Percentiles rank a stretch among this genome's conserved stretches.
Conservation (phyloP, 1,140 invertebrate genomes). For the Hycleus phaleratus region DNA sequence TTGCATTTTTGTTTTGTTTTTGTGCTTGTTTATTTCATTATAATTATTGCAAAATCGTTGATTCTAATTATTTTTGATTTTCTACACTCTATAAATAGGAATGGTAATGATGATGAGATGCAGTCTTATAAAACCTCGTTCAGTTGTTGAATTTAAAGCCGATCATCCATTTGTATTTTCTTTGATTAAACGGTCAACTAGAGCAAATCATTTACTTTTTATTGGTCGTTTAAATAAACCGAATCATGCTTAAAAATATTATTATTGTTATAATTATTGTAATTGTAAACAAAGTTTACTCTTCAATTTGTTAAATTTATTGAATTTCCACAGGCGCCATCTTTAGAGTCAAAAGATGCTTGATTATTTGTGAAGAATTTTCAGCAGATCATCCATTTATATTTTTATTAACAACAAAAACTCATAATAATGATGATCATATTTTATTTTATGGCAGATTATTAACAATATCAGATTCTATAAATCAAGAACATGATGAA, state of each 20-base stretch:
- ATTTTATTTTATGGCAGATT: no score
- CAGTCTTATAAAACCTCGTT: neutral
- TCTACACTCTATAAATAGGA: neutral
- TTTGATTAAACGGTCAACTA: neutral
- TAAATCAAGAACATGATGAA: no score
- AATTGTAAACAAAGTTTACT: neutral
- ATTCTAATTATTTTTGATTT: neutral
- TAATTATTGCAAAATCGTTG: no score
- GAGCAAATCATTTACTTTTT: neutral
- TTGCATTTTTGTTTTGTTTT: no score
- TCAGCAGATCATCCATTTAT: conserved; percentile 18
- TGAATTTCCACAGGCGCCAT: neutral
- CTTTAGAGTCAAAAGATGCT: neutral
- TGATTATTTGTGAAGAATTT: conserved; percentile 2
- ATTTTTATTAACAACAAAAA: conserved; percentile 1
- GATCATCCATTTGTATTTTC: conserved; percentile 5
- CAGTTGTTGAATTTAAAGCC: neutral
- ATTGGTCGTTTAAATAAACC: no score
- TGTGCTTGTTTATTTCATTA: no score
- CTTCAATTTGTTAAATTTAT: neutral
- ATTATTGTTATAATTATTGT: neutral
- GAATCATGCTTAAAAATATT: neutral
- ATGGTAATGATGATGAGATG: neutral
- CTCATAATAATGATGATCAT: no score
- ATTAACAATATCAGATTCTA: no score